These are phyloP conservation scores for Pitta sordida DNA, from an alignment of 2,113 vertebrate species.

Conservation along the genomic window DNA sequence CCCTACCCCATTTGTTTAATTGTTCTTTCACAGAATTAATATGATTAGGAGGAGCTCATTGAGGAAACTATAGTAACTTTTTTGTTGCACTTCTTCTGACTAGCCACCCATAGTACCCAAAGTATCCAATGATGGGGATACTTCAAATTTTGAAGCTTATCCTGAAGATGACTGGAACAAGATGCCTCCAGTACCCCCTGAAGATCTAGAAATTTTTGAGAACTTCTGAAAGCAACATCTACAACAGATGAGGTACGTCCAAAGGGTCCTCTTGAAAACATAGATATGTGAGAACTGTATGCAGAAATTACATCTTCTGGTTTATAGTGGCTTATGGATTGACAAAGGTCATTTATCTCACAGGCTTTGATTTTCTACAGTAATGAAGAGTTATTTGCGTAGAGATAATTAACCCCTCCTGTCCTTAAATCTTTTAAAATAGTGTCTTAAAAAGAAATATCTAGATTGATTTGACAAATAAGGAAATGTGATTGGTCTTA, in stretches of 20 bases:
- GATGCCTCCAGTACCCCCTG: slow-evolving; percentile 75
- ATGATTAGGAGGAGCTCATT: not conserved
- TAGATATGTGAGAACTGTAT: not conserved
- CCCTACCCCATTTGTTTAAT: not conserved
- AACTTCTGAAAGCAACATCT: slow-evolving; percentile 79
- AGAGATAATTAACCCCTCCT: not conserved
- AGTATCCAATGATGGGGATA: slow-evolving; percentile 88
- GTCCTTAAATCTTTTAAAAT: not conserved
- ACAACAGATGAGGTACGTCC: slow-evolving; percentile 12
- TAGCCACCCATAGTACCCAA: slow-evolving; percentile 93
- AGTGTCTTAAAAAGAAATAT: not conserved
- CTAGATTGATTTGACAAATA: not conserved
- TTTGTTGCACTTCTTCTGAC: not conserved
- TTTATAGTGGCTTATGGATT: not conserved
- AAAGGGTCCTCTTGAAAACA: not conserved
- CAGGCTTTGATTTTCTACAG: not conserved
- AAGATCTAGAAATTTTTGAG: slow-evolving; percentile 91
- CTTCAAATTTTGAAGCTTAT: slow-evolving; percentile 95
- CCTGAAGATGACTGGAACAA: slow-evolving; percentile 91
- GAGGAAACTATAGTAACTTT: not conserved
- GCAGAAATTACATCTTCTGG: not conserved
- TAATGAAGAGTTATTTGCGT: not conserved
- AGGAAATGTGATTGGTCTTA: not conserved
- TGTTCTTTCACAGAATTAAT: not conserved
- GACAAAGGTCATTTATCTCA: not conserved